Evolutionary conservation across 2,113 vertebrate species (phyloP).

Genomic region (Erinaceus europaeus): DNA sequence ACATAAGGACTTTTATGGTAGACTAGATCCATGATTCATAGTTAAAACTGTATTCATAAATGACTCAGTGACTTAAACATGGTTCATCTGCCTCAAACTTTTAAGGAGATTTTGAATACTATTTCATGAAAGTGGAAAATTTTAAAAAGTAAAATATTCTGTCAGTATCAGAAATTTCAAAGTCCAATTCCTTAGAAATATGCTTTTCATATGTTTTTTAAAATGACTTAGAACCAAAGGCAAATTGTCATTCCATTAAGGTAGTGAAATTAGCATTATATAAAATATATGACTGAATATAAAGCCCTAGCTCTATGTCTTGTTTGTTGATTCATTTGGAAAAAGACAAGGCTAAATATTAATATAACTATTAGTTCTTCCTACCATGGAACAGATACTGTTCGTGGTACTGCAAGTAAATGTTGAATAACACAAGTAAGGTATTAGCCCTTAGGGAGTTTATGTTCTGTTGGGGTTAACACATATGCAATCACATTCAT

Average conservation of each 20-base stretch:
- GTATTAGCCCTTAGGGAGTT: not conserved
- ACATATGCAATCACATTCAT: not conserved
- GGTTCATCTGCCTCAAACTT: constrained; percentile 38
- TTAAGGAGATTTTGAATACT: constrained; percentile 38
- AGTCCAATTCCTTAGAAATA: constrained; percentile 36
- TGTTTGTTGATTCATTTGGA: constrained; percentile 25
- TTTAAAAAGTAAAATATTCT: constrained; percentile 13
- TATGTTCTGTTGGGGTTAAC: not conserved
- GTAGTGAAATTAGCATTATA: constrained; percentile 30
- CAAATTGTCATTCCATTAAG: constrained; percentile 44
- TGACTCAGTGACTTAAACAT: constrained; percentile 23
- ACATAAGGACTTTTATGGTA: constrained; percentile 31
- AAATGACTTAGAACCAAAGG: constrained; percentile 35
- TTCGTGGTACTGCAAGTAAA: not conserved
- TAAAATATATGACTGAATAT: not conserved
- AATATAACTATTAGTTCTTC: constrained; percentile 15
- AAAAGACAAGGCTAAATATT: not conserved
- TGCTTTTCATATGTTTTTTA: constrained; percentile 43
- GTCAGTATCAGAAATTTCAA: constrained; percentile 31
- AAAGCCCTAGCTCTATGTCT: constrained; percentile 24
- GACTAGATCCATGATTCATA: constrained; percentile 37
- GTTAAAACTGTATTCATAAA: constrained; percentile 48
- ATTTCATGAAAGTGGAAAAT: constrained; percentile 47
- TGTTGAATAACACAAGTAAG: not conserved
- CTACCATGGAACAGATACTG: not conserved